These are phyloP conservation scores for Taphrorychus bicolor DNA, from an alignment of 2,888 invertebrate genomes.

Conservation along the genomic window DNA sequence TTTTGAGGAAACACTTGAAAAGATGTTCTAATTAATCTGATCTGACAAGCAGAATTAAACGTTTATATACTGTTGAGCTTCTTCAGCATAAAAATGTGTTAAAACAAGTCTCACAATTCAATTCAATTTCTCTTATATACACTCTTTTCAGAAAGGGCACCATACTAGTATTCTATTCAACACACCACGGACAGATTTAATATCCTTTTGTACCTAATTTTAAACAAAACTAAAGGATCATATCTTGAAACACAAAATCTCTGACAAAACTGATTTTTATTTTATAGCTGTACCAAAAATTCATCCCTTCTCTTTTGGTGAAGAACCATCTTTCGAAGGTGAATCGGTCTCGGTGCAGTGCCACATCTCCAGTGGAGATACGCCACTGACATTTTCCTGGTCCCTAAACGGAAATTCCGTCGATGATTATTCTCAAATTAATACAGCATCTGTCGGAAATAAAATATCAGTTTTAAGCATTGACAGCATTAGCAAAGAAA, in stretches of 20 bases:
- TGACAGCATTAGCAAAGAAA: constrained; percentile 66
- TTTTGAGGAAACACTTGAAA: too few species aligned
- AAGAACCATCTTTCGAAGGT: constrained; percentile 69
- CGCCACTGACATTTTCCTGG: constrained; percentile 79
- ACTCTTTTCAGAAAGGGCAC: too few species aligned
- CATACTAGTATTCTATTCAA: too few species aligned
- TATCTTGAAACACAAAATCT: too few species aligned
- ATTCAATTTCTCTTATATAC: too few species aligned
- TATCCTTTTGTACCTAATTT: too few species aligned
- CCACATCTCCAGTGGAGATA: constrained; percentile 77
- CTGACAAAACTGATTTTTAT: neutral
- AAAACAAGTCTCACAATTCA: too few species aligned
- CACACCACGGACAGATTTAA: neutral
- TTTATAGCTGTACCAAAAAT: constrained; percentile 61
- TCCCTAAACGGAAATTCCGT: constrained; percentile 68
- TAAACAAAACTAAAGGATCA: too few species aligned
- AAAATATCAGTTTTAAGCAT: constrained; percentile 72
- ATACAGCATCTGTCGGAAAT: constrained; percentile 65
- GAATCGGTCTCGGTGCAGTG: constrained; percentile 75
- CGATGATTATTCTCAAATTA: constrained; percentile 57
- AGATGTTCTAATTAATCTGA: too few species aligned
- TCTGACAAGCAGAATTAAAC: too few species aligned
- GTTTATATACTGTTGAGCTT: too few species aligned
- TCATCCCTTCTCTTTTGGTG: constrained; percentile 75
- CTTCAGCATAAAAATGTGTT: too few species aligned